These are phyloP conservation scores for Drosophila saltans DNA, from an alignment of 1,140 invertebrate genomes.

Conservation along the genomic window DNA sequence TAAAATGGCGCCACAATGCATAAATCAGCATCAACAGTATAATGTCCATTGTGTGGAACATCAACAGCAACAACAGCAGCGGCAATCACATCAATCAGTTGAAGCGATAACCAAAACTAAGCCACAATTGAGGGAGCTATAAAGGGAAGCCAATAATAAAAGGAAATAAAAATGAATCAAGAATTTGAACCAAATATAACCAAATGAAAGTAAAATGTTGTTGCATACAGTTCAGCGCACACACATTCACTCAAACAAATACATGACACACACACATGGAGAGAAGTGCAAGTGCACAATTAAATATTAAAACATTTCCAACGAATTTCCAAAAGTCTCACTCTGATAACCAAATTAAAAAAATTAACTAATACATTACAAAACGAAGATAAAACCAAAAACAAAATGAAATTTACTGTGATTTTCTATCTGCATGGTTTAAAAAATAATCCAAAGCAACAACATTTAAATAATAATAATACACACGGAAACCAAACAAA, in stretches of 20 bases:
- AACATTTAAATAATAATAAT: conserved; percentile 48
- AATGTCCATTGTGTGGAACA: conserved; percentile 25
- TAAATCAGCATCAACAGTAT: conserved; percentile 15
- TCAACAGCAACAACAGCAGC: conserved; percentile 31
- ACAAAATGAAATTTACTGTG: conserved; percentile 74
- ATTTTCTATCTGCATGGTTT: conserved; percentile 81
- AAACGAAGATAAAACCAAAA: conserved; percentile 32
- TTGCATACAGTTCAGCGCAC: conserved; percentile 41
- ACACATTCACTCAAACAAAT: conserved; percentile 37
- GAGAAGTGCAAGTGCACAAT: conserved; percentile 13
- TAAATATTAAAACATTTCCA: conserved; percentile 59
- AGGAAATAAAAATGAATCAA: conserved; percentile 37
- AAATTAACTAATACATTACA: neutral
- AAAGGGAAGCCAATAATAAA: conserved; percentile 63
- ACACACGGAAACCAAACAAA: conserved; percentile 48
- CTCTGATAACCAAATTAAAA: conserved; percentile 23
- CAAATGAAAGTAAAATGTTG: conserved; percentile 16
- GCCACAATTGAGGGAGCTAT: conserved; percentile 51
- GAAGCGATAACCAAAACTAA: conserved; percentile 39
- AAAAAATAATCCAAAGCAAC: conserved; percentile 61
- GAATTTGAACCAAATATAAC: conserved; percentile 46
- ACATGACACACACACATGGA: conserved; percentile 20
- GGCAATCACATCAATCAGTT: conserved; percentile 19
- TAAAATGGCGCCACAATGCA: conserved; percentile 51
- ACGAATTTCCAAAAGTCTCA: conserved; percentile 74